phyloP scores from a whole-genome alignment of 2,888 invertebrate species.

The Hirtodrosophila duncani region DNA sequence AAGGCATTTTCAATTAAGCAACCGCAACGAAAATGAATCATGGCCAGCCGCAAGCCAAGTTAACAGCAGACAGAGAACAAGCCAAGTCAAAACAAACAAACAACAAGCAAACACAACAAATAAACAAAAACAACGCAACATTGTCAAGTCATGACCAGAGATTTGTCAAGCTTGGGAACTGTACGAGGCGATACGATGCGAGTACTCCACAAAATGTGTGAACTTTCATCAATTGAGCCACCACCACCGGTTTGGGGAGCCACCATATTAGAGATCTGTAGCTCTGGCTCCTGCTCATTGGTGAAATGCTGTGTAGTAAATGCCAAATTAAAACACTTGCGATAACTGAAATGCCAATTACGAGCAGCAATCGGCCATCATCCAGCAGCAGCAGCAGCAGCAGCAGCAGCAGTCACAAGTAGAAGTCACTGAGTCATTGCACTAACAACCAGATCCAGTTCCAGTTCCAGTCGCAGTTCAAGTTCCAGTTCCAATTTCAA shows the following conservation, averaged over 20 bases:
- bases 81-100: constrained; percentile 5
- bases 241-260: constrained; percentile 29
- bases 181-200: constrained; percentile 1
- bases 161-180: constrained; percentile 8
- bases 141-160: constrained; percentile 1
- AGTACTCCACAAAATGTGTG: constrained; percentile 7
- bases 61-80: no score
- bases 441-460: constrained; percentile 32
- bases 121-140: constrained; percentile 8
- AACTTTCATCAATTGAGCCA: constrained; percentile 42
- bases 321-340: constrained; percentile 15
- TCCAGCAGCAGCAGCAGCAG: constrained; percentile 1
- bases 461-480: neutral
- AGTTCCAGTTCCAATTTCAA: constrained; percentile 3
- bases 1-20: constrained; percentile 54
- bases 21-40: constrained; percentile 37
- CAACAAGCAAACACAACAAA: neutral
- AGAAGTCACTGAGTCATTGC: constrained; percentile 54
- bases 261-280: constrained; percentile 27
- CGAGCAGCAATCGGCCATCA: no score
- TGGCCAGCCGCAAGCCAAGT: constrained; percentile 36
- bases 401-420: constrained; percentile 1
- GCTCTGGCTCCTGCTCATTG: neutral
- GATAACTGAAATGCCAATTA: constrained; percentile 40
- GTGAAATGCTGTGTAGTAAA: neutral